Conservation (phyloP, 1,140 invertebrate species). For the Paracyclopina nana region DNA sequence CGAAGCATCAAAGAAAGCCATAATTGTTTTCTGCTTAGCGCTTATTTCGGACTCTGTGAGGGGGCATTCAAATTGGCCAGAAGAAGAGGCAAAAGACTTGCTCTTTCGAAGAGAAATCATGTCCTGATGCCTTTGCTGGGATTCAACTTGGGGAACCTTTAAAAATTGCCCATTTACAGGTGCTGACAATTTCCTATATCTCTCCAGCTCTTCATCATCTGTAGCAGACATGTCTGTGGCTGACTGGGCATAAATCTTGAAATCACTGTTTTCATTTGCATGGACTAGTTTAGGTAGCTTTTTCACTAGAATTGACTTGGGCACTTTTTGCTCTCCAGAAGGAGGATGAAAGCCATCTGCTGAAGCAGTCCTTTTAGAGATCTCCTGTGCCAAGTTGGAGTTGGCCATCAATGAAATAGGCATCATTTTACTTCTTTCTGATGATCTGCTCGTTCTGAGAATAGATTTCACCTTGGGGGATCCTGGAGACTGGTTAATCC, state of each 20-base stretch:
- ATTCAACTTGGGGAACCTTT: no score
- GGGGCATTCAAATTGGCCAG: constrained; percentile 13
- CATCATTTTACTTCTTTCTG: neutral
- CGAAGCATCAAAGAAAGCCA: constrained; percentile 11
- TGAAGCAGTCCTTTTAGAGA: neutral
- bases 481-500: constrained; percentile 9
- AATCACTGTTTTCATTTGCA: neutral
- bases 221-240: constrained; percentile 13
- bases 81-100: constrained; percentile 8
- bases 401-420: neutral
- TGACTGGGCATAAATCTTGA: constrained; percentile 15
- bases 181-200: no score
- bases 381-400: neutral
- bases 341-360: no score
- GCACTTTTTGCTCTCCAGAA: no score
- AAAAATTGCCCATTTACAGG: no score
- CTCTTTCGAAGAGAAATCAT: constrained; percentile 11
- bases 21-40: constrained; percentile 5
- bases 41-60: neutral
- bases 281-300: neutral
- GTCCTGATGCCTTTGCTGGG: no score
- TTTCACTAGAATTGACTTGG: neutral
- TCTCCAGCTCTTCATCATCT: constrained; percentile 9
- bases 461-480: neutral
- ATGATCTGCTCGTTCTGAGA: neutral